Conservation (phyloP, 2,797 vertebrate genomes). For the Denticeps clupeoides region DNA sequence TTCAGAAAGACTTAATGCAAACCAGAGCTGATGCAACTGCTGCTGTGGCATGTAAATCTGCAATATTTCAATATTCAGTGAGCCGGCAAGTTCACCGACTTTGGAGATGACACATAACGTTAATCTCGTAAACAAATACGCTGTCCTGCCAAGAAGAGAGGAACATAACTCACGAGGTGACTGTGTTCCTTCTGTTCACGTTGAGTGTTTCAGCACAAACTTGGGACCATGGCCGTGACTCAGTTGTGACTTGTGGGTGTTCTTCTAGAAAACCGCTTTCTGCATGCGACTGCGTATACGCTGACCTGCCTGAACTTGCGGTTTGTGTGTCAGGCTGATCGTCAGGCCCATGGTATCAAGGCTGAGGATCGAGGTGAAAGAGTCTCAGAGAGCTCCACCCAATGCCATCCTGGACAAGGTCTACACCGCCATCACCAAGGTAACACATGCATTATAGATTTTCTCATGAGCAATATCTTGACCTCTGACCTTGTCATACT, state of each 20-base stretch:
- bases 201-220: no score
- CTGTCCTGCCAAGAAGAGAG: no score
- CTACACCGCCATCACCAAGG: constrained; percentile 23
- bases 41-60: background rate
- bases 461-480: no score
- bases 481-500: background rate
- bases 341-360: constrained; percentile 61
- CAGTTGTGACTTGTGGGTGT: no score
- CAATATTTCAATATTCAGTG: background rate
- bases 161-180: no score
- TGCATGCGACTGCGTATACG: background rate
- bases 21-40: background rate
- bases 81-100: no score
- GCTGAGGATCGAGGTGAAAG: constrained; percentile 56
- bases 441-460: no score
- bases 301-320: background rate
- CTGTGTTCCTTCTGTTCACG: no score
- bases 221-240: no score
- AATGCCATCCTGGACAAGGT: constrained; percentile 61
- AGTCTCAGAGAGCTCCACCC: constrained; percentile 44
- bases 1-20: background rate
- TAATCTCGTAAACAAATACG: no score
- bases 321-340: constrained; percentile 56
- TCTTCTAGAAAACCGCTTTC: no score
- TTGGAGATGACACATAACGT: no score